Evolutionary conservation across 1,140 invertebrate genomes (phyloP), one percentile per base, ranked within the genome.

Genomic region (Trichoplusia ni): DNA sequence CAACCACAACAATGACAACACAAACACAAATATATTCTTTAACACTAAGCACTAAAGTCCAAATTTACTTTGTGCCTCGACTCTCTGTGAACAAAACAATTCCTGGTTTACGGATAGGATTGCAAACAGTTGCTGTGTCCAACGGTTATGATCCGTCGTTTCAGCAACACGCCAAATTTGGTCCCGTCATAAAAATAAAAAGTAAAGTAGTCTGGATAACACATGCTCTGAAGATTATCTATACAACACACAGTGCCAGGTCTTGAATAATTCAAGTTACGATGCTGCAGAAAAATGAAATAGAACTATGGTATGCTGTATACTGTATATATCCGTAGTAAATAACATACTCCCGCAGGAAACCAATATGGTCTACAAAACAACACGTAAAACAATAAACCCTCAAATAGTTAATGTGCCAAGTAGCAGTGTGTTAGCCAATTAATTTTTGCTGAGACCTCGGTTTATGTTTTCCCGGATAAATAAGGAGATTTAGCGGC

Each of bases 401-500:
- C 70, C 59, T 67, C 60, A 77, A 75, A 81, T 74, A 80, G 73
- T 68, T 82, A 84, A 83, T 86, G 75, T 75, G 77, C 78, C 81
- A 79, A 82, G 82, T 81, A 84, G 84, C 75, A 85, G 69, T 76
- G 76, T 79, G 77, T 75, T 74, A 80, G 79, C 81, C 86, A 89
- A 89, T 89, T 89, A 89, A 87, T 88, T 89, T 86, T 84, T 83
- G 84, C 84, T 82, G 82, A 84, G 77, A 79, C 81, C 76, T 81
- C 68, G 75, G 79, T 89, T 89, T 87, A 87, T 89, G 84, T 86
- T 83, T 82, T 82, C 79, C 81, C 74, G 84, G 81, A 89, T 87
- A 87, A 89, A 87, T 87, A 87, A 88, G 86, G 72, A 86, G 86
- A 87, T 89, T 88, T 89, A 86, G 84, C 81, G 75, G 68, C 79